These are phyloP conservation scores for Cynoglossus semilaevis DNA, from an alignment of 2,113 vertebrate species.

Conservation along the genomic window DNA sequence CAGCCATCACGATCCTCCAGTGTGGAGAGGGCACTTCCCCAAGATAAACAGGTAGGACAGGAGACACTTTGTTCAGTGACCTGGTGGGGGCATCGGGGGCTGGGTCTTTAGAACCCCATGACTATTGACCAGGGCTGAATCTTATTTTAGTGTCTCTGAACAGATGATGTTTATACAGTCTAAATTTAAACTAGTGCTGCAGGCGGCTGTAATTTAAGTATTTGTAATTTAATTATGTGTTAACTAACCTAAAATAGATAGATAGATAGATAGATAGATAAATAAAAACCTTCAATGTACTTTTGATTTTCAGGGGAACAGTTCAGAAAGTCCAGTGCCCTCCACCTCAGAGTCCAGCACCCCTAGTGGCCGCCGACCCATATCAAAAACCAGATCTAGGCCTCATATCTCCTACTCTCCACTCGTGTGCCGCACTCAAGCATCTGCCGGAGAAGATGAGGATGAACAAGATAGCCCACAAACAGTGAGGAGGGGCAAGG, in stretches of 20 bases:
- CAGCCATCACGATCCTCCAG: constrained; percentile 89
- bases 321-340: constrained; percentile 94
- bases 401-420: constrained; percentile 94
- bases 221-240: too few species aligned
- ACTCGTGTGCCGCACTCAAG: constrained; percentile 81
- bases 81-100: too few species aligned
- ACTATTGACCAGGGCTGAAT: too few species aligned
- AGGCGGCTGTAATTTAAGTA: too few species aligned
- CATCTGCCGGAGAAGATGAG: constrained; percentile 70
- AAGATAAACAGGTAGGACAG: constrained; percentile 80
- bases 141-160: too few species aligned
- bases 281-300: not conserved
- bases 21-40: constrained; percentile 78
- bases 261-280: too few species aligned
- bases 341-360: constrained; percentile 97
- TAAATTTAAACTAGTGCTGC: too few species aligned
- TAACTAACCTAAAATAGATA: too few species aligned
- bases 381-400: constrained; percentile 85
- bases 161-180: too few species aligned
- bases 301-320: constrained; percentile 80
- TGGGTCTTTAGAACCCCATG: too few species aligned
- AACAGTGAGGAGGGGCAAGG: constrained; percentile 48
- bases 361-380: constrained; percentile 85
- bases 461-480: constrained; percentile 68
- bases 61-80: not conserved